Evolutionary conservation across 64 coral and sea anemone species (phyloP), one percentile per base, ranked within the genome.

Genomic region (Porites lutea): DNA sequence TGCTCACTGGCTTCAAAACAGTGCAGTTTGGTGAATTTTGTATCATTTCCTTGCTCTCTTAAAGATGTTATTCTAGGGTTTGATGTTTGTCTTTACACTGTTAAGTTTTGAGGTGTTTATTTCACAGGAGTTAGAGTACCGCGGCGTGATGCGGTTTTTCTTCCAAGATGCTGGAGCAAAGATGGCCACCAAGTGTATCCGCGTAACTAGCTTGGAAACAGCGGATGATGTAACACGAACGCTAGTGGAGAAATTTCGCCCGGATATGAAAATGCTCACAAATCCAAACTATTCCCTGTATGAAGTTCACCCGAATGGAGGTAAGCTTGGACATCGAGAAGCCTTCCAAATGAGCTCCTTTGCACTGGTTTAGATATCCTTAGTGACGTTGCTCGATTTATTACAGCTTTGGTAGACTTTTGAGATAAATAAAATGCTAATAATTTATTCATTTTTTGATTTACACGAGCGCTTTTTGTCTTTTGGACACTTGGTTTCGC

Each of bases 91-190:
- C 13, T 44, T 64, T 14, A 82, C 13, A 23, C 43, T 15, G 4
- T 23, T 37, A 37, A 37, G 13, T 48, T 48, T 78, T 47, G 22
- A 58, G 23, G 21, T 43, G 52, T 71, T 92, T 68, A 62, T 18
- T 96, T 74, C 73, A 5, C 86, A 99, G 97, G 88, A 99, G 65
- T 82, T 99, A 54, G 94, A 96, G 37, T 99, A 96, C 71, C 92
- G 92, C 5, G 97, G 97, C 2, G 94, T 93, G 1, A 99, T 99
- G 97, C 50, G 97, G 19, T 99, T 99, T 88, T 99, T 91, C 73
- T 99, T 99, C 85, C 97, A 99, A 96, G 97, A 99, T 77, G 88
- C 97, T 11, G 97, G 97, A 55, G 88, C 94, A 3, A 99, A 99
- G 84, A 95, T 99, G 45, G 88, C 97, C 8, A 99, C 97, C 65